Percentiles rank a stretch among this genome's conserved stretches.
Evolutionary conservation across 2,113 vertebrate genomes (phyloP).

Genomic region (Macaca mulatta): DNA sequence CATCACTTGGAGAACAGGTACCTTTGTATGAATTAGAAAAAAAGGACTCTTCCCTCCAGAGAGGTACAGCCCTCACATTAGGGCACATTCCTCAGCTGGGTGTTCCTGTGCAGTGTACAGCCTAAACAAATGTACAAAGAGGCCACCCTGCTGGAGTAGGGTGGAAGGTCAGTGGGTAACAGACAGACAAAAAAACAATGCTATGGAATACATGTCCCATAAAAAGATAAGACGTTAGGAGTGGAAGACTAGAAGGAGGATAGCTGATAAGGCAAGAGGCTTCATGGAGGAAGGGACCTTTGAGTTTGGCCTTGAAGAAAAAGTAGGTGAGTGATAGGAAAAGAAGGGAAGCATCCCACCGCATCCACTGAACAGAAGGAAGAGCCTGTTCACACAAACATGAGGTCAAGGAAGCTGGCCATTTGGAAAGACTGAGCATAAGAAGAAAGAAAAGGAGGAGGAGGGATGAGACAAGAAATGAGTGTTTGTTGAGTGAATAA

Average conservation of each 20-base stretch:
- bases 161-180: background rate
- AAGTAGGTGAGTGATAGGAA: background rate
- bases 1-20: background rate
- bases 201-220: background rate
- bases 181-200: background rate
- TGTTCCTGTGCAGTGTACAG: background rate
- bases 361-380: background rate
- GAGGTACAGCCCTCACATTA: background rate
- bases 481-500: background rate
- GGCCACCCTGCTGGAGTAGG: background rate
- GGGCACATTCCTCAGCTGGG: background rate
- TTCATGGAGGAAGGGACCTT: background rate
- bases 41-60: background rate
- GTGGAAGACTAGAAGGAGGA: background rate
- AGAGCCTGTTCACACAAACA: background rate
- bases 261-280: background rate
- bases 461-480: background rate
- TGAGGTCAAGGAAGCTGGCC: background rate
- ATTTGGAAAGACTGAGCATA: background rate
- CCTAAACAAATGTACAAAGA: background rate
- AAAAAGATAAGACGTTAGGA: background rate
- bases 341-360: background rate
- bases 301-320: constrained; percentile 46
- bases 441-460: background rate
- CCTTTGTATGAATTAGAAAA: background rate